Evolutionary conservation across 92 coral and sea anemone species (phyloP).

Genomic region (Metridium senile): DNA sequence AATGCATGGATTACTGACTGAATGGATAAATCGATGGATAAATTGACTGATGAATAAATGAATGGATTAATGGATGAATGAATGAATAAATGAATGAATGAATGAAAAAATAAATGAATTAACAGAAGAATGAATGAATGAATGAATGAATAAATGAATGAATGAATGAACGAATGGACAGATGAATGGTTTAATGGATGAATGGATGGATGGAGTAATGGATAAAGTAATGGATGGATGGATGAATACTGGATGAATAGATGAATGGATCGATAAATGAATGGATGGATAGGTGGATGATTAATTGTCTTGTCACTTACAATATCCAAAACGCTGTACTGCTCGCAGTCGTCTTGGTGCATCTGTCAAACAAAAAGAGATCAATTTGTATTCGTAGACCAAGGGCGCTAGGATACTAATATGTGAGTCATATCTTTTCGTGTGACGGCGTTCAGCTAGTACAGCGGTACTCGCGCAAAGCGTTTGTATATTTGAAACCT

Average conservation of each 20-base stretch:
- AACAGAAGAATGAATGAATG: no score
- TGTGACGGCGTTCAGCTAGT: no score
- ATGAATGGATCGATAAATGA: background rate
- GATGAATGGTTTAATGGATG: background rate
- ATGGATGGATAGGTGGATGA: background rate
- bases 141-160: background rate
- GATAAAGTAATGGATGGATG: no score
- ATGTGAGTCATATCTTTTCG: no score
- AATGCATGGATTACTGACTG: background rate
- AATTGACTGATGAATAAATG: background rate
- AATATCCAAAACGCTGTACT: conserved; percentile 57
- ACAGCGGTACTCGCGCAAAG: no score
- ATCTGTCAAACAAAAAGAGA: no score
- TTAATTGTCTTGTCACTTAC: conserved; percentile 38
- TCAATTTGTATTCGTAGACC: no score
- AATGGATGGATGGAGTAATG: background rate
- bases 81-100: background rate
- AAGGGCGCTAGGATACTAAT: no score
- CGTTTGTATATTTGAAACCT: no score
- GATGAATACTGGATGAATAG: background rate
- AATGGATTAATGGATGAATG: background rate
- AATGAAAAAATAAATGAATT: background rate
- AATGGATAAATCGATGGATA: background rate
- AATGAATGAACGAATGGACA: background rate
- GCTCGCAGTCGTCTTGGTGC: conserved; percentile 46